Base-by-base conservation (phyloP, 2,888 invertebrate species). In the Aplocera efformata region DNA sequence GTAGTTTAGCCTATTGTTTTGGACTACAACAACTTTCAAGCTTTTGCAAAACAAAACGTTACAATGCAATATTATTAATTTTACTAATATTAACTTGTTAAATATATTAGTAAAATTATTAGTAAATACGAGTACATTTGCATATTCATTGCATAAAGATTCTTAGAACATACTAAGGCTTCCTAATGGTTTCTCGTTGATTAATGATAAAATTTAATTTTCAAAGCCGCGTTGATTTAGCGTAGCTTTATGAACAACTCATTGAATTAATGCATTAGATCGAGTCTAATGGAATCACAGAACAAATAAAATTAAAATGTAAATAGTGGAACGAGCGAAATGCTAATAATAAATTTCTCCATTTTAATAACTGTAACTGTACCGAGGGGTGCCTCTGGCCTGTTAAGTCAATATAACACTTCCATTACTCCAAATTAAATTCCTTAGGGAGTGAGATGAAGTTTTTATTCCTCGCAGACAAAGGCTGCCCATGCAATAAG, bases 341-440 rank as follows among this genome's bases (percentile, higher is more conserved):
- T 78, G 84, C 79, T 86, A 86, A 88, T 86, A 86, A 88, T 86
- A 88, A 85, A 85, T 86, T 84, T 88, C 85, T 78, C 84, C 88
- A 86, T 88, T 88, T 88, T 88, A 88, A 88, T 88, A 88, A 88
- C 86, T 83, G 85, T 85, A 79, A 79, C 85, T 70, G 75, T 64
- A 62, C 68, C 69, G 64, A 81, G 88, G 86, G 88, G 85, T 79
- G 72, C 74, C 74, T 80, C 81, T 84, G 84, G 84, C 81, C 85
- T 88, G 85, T 84, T 88, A 85, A 88, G 88, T 86, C 88, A 88
- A 86, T 88, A 86, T 86, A 88, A 88, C 88, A 88, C 86, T 86
- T 86, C 88, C 88, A 88, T 86, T 86, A 88, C 83, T 84, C 74
- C 78, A 86, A 86, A 88, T 88, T 86, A 88, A 88, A 88, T 88